Evolutionary conservation across 92 coral and sea anemone species (phyloP).

Genomic region (Epizoanthus scotinus): DNA sequence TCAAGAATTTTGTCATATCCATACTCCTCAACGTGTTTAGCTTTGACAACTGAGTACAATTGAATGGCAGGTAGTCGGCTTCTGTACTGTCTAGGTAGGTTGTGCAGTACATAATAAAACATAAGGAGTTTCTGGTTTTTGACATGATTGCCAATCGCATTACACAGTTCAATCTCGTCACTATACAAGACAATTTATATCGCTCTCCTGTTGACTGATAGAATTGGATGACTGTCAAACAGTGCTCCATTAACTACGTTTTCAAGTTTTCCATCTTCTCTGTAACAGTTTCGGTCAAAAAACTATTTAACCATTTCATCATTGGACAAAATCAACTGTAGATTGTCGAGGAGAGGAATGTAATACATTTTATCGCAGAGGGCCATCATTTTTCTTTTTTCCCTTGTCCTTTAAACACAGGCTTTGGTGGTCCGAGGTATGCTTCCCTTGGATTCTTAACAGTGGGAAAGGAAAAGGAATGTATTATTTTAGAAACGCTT

Average conservation of each 20-base stretch:
- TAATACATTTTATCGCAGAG: too few species aligned
- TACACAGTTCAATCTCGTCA: conserved; percentile 62
- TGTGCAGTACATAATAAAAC: conserved; percentile 51
- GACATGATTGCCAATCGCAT: conserved; percentile 59
- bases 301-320: conserved; percentile 25
- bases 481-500: too few species aligned
- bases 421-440: neutral
- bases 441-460: too few species aligned
- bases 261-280: conserved; percentile 50
- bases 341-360: too few species aligned
- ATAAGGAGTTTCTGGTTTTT: conserved; percentile 52
- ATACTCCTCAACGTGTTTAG: conserved; percentile 36
- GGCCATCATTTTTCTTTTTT: neutral
- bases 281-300: conserved; percentile 9
- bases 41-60: conserved; percentile 33
- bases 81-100: conserved; percentile 47
- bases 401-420: neutral
- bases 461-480: too few species aligned
- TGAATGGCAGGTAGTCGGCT: conserved; percentile 42
- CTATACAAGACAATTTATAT: conserved; percentile 52
- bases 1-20: conserved; percentile 50
- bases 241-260: conserved; percentile 6
- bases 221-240: too few species aligned
- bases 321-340: conserved; percentile 27
- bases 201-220: too few species aligned